A percentile compares a stretch with the other conserved stretches of the same genome.
Evolutionary conservation across 2,888 invertebrate species (phyloP).

Genomic region (Nomada hirtipes): DNA sequence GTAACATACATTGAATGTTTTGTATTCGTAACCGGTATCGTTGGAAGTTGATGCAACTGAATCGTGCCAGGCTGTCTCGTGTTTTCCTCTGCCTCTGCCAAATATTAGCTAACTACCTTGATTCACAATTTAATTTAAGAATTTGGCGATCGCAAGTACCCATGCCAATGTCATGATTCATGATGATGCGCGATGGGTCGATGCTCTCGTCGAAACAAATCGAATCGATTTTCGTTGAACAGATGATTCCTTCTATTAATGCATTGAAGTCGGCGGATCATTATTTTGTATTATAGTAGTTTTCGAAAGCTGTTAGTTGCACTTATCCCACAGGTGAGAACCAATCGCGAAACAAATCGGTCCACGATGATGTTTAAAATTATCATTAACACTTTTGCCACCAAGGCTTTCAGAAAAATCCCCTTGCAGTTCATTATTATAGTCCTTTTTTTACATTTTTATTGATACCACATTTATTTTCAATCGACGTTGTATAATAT

Average conservation of each 20-base stretch:
- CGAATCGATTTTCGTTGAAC: slow-evolving; percentile 3
- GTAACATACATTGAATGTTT: not conserved
- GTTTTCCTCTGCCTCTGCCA: slow-evolving; percentile 62
- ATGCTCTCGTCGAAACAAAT: slow-evolving; percentile 33
- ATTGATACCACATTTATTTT: too few species aligned
- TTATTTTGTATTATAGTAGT: too few species aligned
- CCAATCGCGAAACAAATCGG: not conserved
- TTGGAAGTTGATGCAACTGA: not conserved
- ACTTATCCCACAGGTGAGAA: too few species aligned
- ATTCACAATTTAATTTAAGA: slow-evolving; percentile 51
- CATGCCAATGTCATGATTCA: slow-evolving; percentile 55
- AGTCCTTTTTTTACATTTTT: too few species aligned
- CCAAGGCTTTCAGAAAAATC: too few species aligned
- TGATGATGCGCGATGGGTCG: slow-evolving; percentile 48
- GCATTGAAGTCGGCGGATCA: too few species aligned
- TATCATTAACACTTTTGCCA: not conserved
- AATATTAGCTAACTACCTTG: slow-evolving; percentile 61
- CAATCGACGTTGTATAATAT: too few species aligned
- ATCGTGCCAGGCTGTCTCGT: slow-evolving; percentile 75
- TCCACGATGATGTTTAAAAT: slow-evolving; percentile 32
- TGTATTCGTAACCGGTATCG: not conserved
- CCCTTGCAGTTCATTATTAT: too few species aligned
- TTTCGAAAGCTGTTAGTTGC: too few species aligned
- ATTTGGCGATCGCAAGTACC: slow-evolving; percentile 29
- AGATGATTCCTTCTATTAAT: not conserved